A percentile compares a stretch with the other conserved stretches of the same genome.
These are phyloP conservation scores for Bombus consobrinus DNA, from an alignment of 1,140 invertebrate genomes.

Conservation along the genomic window DNA sequence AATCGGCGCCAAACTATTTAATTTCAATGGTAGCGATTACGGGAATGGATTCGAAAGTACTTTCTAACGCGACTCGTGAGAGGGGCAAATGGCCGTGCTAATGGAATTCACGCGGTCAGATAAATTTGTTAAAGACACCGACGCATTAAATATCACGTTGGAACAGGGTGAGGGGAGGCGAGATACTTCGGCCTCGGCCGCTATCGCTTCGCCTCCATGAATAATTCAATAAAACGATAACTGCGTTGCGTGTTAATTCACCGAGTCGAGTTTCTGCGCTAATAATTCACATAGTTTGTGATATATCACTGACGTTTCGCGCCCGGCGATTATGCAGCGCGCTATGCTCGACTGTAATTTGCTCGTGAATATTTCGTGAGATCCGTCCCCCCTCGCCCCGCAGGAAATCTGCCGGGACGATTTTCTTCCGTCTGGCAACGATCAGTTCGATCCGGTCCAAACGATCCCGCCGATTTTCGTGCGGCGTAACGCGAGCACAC, in stretches of 20 bases:
- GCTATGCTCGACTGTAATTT: slow-evolving; percentile 25
- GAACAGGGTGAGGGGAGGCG: not conserved
- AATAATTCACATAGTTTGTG: slow-evolving; percentile 66
- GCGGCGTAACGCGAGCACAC: not conserved
- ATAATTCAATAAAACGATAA: slow-evolving; percentile 71
- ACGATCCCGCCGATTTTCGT: slow-evolving; percentile 1
- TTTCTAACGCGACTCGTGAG: not conserved
- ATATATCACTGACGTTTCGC: slow-evolving; percentile 59
- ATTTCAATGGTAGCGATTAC: not conserved
- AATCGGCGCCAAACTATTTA: not conserved
- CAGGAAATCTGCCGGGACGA: not conserved
- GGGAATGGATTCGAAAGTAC: not conserved
- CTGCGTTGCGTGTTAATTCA: slow-evolving; percentile 66
- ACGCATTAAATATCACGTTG: slow-evolving; percentile 41
- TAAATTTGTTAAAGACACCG: slow-evolving; percentile 59
- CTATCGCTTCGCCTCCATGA: slow-evolving; percentile 51
- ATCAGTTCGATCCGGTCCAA: not conserved
- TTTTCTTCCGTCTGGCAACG: not conserved
- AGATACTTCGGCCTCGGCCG: slow-evolving; percentile 9
- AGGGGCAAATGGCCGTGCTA: not conserved
- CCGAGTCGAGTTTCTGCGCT: slow-evolving; percentile 61
- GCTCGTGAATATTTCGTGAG: slow-evolving; percentile 41
- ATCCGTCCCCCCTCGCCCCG: accelerated
- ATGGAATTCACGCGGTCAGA: slow-evolving; percentile 19
- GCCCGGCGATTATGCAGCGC: slow-evolving; percentile 51